These are phyloP conservation scores for Tinea semifulvella DNA, from an alignment of 2,888 invertebrate species.

Conservation along the genomic window DNA sequence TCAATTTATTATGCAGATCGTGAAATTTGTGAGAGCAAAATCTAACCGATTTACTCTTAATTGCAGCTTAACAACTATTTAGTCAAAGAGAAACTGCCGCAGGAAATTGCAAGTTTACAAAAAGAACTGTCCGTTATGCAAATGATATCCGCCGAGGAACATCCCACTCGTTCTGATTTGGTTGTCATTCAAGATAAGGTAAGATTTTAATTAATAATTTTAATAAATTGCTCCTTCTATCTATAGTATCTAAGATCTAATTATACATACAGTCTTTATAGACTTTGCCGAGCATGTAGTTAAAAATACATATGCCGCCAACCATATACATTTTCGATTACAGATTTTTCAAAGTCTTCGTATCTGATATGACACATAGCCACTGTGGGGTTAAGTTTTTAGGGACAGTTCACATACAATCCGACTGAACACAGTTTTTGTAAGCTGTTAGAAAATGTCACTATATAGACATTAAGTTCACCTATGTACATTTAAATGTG, in stretches of 20 bases:
- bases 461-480: no score
- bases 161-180: conserved; percentile 71
- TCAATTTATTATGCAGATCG: background rate
- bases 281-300: no score
- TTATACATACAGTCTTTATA: background rate
- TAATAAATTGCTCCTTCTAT: background rate
- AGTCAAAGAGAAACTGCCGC: conserved; percentile 80
- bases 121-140: conserved; percentile 75
- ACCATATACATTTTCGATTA: no score
- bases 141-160: conserved; percentile 71
- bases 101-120: conserved; percentile 71
- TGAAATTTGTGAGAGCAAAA: background rate
- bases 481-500: no score
- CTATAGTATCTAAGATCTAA: background rate
- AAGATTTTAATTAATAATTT: conserved; percentile 15
- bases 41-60: background rate
- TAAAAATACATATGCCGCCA: no score
- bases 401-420: no score
- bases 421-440: no score
- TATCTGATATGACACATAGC: no score
- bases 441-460: no score
- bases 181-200: conserved; percentile 71
- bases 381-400: no score
- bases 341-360: no score
- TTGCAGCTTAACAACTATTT: conserved; percentile 74